Base-by-base conservation (phyloP, 2,113 vertebrate species). In the Xiphophorus maculatus region DNA sequence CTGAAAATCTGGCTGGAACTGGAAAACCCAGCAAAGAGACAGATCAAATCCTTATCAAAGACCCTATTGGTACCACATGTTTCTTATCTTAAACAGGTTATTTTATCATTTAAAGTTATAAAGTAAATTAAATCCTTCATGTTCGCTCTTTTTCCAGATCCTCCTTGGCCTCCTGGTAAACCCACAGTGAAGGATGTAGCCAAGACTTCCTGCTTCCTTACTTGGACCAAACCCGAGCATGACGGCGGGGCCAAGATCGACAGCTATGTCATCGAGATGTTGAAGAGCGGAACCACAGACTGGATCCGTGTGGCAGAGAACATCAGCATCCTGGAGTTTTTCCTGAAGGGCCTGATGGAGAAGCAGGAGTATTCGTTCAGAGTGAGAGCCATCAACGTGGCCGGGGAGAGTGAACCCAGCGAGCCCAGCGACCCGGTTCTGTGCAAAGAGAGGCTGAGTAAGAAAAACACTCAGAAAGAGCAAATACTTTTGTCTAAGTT, bases 281-380 rank as follows among this genome's bases (percentile, higher is more conserved):
- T 98, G 44, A 99, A 99, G 91, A 98, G 96, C 0, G 98, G 98
- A 68, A 99, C 96, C 51, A 95, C 93, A 0, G 98, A 99, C 72
- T 99, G 98, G 98, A 97, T 99, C 80, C 95, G 96, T 74, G 97
- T 98, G 58, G 96, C 95, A 1, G 98, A 99, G 69, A 94, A 96
- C 37, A 86, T 99, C 87, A 94, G 84, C 42, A 79, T 85, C 66
- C 93, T 97, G 69, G 96, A 98, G 84, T 91, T 98, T 84, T 95
- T 96, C 87, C 94, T 99, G 72, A 96, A 92, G 63, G 96, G 96
- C 3, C 94, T 99, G 73, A 99, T 98, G 97, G 97, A 99, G 86
- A 98, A 97, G 79, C 97, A 99, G 87, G 98, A 99, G 85, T 99
- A 99, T 84, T 97, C 97, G 0, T 99, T 99, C 94, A 96, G 98